A percentile compares a stretch with the other conserved stretches of the same genome.
Conservation (phyloP, 1,140 invertebrate species). For the Drosophila leontia region DNA sequence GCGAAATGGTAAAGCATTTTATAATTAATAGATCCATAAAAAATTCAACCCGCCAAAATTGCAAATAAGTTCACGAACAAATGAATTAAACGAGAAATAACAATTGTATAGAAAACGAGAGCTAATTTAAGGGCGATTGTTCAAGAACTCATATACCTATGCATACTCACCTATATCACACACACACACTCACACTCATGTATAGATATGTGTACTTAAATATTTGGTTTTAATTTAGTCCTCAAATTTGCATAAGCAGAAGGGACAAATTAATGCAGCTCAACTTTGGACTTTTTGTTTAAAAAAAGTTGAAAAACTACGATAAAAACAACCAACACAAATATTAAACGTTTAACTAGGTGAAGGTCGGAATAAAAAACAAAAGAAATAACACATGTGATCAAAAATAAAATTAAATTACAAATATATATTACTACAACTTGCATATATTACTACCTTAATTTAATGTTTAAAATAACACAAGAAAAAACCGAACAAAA, state of each 20-base stretch:
- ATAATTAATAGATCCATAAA: conserved; percentile 67
- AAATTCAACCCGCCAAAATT: conserved; percentile 76
- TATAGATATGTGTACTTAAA: conserved; percentile 39
- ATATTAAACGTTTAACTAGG: conserved; percentile 49
- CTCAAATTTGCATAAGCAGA: conserved; percentile 23
- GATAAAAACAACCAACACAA: conserved; percentile 7
- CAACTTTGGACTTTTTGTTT: conserved; percentile 35
- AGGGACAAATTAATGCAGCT: conserved; percentile 12
- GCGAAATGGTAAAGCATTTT: conserved; percentile 38
- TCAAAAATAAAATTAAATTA: conserved; percentile 79
- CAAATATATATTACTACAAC: conserved; percentile 59
- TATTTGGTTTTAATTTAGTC: conserved; percentile 44
- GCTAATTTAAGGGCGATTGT: conserved; percentile 22
- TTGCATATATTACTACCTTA: conserved; percentile 57
- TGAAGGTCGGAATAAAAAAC: conserved; percentile 39
- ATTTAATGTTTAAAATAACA: conserved; percentile 61
- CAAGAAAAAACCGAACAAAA: conserved; percentile 9
- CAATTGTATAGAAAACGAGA: conserved; percentile 32
- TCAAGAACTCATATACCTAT: conserved; percentile 37
- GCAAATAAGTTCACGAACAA: conserved; percentile 63
- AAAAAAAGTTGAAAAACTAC: conserved; percentile 16
- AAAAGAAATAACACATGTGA: conserved; percentile 75
- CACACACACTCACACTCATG: conserved; percentile 25
- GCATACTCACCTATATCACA: conserved; percentile 38
- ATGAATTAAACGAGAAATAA: conserved; percentile 39